Conservation (phyloP, 2,888 invertebrate species). For the Andrena trimmerana region DNA sequence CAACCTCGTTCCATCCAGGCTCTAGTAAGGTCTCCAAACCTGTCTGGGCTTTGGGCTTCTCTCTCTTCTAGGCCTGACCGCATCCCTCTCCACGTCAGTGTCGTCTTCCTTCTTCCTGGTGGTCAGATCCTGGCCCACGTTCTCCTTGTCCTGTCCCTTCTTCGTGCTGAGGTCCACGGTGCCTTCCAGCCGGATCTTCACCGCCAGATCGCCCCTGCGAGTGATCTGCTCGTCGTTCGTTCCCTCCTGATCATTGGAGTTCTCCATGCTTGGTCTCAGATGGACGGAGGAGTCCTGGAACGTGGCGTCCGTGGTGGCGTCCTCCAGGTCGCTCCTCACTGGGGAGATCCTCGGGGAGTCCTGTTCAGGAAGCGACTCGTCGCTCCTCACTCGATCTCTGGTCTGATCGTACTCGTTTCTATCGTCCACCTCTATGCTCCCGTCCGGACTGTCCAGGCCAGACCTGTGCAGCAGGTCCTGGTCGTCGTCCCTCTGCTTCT, state of each 20-base stretch:
- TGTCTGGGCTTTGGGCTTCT: conserved; percentile 83
- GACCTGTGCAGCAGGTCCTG: conserved; percentile 66
- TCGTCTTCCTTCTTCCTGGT: conserved; percentile 80
- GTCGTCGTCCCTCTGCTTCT: conserved; percentile 70
- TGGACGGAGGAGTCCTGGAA: conserved; percentile 75
- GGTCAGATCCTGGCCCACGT: conserved; percentile 82
- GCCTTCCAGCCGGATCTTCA: conserved; percentile 82
- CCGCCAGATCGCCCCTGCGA: conserved; percentile 75
- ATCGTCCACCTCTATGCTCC: conserved; percentile 84
- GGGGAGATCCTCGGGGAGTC: conserved; percentile 81
- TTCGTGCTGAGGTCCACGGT: conserved; percentile 83
- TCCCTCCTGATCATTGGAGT: conserved; percentile 78
- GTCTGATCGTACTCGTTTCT: conserved; percentile 78
- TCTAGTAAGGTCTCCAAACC: conserved; percentile 83
- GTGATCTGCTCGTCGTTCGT: conserved; percentile 69
- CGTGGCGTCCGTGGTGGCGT: conserved; percentile 69
- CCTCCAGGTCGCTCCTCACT: conserved; percentile 75
- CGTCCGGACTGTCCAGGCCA: conserved; percentile 80
- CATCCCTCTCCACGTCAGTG: conserved; percentile 76
- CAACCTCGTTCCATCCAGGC: neutral
- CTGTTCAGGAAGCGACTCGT: conserved; percentile 79
- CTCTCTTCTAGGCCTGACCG: conserved; percentile 78
- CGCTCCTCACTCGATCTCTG: conserved; percentile 78
- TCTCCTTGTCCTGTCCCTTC: conserved; percentile 81
- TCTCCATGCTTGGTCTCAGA: conserved; percentile 79